Evolutionary conservation across 2,797 vertebrate species (phyloP), one percentile per base, ranked within the genome.

Genomic region (Pempheris klunzingeri): DNA sequence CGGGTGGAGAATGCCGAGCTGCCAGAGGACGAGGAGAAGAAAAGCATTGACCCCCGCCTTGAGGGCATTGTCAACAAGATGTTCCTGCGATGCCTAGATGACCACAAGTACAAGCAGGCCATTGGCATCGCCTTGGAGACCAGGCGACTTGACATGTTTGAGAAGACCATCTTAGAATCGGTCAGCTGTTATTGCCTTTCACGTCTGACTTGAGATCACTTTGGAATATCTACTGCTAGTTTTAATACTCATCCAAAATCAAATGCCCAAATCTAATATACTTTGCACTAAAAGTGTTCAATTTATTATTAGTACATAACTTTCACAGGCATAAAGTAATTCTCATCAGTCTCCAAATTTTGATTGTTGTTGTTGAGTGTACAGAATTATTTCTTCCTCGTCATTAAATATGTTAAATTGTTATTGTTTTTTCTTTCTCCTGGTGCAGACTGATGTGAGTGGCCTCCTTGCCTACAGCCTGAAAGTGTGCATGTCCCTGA

Each of bases 41-140:
- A 97, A 80, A 95, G 90, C 22, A 96, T 99, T 0, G 98, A 99
- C 86, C 97, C 97, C 44, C 97, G 98, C 47, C 93, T 99, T 4
- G 97, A 99, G 93, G 98, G 97, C 62, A 99, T 99, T 17, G 98
- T 99, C 83, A 99, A 99, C 94, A 99, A 99, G 91, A 99, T 99
- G 98, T 99, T 99, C 85, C 95, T 98, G 85, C 94, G 98, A 30
- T 99, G 98, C 92, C 91, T 99, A 38, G 97, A 98, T 11, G 98
- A 99, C 84, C 98, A 98, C 94, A 99, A 99, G 89, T 99, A 98
- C 90, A 99, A 99, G 85, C 98, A 99, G 87, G 98, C 98, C 54
- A 97, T 99, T 0, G 98, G 98, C 70, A 99, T 99, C 0, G 97
- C 98, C 38, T 88, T 99, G 80, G 98, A 99, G 92, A 99, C 98